Conservation (phyloP, 2,113 vertebrate genomes). For the Tychaedon coryphoeus region DNA sequence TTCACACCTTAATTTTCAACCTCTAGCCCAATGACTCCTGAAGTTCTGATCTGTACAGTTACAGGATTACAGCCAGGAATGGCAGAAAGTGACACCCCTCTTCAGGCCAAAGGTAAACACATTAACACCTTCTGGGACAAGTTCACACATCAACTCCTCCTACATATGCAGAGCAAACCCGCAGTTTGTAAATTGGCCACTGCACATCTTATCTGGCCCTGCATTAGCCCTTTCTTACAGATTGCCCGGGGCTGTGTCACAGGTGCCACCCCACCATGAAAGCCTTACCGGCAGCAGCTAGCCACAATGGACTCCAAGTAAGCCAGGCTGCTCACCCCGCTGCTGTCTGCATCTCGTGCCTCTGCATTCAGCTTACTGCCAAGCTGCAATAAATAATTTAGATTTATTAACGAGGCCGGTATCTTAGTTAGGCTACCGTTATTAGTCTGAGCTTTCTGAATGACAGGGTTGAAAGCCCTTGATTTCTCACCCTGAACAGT, state of each 20-base stretch:
- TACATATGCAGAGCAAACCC: neutral
- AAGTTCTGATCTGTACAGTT: neutral
- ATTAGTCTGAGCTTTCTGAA: neutral
- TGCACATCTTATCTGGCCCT: neutral
- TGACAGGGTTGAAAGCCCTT: neutral
- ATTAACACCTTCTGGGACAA: neutral
- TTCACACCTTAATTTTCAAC: neutral
- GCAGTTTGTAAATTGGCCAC: neutral
- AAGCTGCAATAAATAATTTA: neutral
- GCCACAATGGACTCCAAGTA: neutral
- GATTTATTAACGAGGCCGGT: neutral
- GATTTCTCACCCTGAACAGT: neutral
- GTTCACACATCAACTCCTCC: neutral
- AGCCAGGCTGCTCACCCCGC: neutral
- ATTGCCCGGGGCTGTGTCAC: neutral
- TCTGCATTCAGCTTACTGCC: neutral
- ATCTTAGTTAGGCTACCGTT: neutral
- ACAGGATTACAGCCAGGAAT: neutral
- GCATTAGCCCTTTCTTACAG: neutral
- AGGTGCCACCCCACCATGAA: neutral
- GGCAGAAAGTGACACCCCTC: neutral
- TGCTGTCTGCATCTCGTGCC: neutral
- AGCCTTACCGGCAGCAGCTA: accelerated
- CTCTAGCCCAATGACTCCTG: neutral
- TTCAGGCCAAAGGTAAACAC: neutral